Conservation (phyloP, 1,140 invertebrate species). For the Catajapyx aquilonaris region DNA sequence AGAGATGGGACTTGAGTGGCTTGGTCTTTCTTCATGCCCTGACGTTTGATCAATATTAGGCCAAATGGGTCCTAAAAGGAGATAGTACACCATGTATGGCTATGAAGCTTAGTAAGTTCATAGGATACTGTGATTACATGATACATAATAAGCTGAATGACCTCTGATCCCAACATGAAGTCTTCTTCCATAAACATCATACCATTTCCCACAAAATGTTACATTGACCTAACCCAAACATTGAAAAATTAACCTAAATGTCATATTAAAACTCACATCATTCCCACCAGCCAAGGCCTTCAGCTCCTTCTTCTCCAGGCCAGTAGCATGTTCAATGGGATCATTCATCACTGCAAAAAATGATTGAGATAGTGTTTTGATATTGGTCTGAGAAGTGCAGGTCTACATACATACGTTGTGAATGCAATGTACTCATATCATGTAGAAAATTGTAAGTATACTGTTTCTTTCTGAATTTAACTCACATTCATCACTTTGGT, state of each 20-base stretch:
- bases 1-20: constrained; percentile 34
- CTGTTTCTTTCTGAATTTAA: too few relatives aligned
- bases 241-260: not conserved
- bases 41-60: constrained; percentile 24
- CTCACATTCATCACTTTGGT: too few relatives aligned
- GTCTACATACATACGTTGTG: too few relatives aligned
- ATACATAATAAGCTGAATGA: not conserved
- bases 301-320: constrained; percentile 32
- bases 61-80: constrained; percentile 29
- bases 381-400: too few relatives aligned
- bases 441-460: too few relatives aligned
- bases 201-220: not conserved
- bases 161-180: not conserved
- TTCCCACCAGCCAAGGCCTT: constrained; percentile 31
- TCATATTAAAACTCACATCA: constrained; percentile 26
- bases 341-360: constrained; percentile 24
- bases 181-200: constrained; percentile 1
- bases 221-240: not conserved
- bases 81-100: too few relatives aligned
- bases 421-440: too few relatives aligned
- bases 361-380: too few relatives aligned
- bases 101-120: too few relatives aligned
- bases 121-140: too few relatives aligned
- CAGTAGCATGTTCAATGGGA: constrained; percentile 34
- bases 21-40: constrained; percentile 26